Evolutionary conservation across 1,140 invertebrate genomes (phyloP).

Genomic region (Periplaneta americana): DNA sequence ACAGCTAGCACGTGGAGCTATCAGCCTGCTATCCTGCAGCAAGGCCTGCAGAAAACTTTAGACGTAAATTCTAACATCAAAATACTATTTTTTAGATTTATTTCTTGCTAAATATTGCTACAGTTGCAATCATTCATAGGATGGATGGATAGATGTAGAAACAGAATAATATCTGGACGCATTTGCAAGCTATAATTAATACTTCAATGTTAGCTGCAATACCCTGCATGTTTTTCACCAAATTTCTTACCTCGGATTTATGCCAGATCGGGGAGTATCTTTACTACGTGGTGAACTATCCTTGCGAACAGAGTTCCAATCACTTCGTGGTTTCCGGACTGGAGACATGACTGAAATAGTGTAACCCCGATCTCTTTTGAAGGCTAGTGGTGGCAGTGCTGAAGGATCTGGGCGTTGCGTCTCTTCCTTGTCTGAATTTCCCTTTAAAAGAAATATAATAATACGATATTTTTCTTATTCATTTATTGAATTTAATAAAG

Average conservation of each 20-base stretch:
- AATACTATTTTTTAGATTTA: conserved; percentile 3
- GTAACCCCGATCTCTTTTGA: conserved; percentile 65
- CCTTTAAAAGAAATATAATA: neutral
- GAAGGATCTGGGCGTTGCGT: conserved; percentile 24
- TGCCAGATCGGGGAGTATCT: conserved; percentile 51
- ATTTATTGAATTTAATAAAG: too few relatives aligned
- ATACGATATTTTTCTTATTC: too few relatives aligned
- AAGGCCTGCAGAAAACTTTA: too few relatives aligned
- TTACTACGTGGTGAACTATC: conserved; percentile 42
- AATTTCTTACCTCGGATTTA: conserved; percentile 58
- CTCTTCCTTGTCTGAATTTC: conserved; percentile 2
- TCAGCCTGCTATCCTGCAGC: too few relatives aligned
- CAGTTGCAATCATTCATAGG: too few relatives aligned
- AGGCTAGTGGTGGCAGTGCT: conserved; percentile 42
- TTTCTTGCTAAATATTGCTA: too few relatives aligned
- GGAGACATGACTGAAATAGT: conserved; percentile 85
- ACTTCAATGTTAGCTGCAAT: too few relatives aligned
- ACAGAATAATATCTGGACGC: too few relatives aligned
- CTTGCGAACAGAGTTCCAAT: conserved; percentile 29
- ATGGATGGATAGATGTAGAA: too few relatives aligned
- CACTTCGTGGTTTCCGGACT: conserved; percentile 39
- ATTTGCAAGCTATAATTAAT: too few relatives aligned
- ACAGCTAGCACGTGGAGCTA: too few relatives aligned
- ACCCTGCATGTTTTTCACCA: neutral
- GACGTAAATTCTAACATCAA: neutral